Base-by-base conservation (phyloP, 2,888 invertebrate species). In the Drosophila nr. perissopoda region DNA sequence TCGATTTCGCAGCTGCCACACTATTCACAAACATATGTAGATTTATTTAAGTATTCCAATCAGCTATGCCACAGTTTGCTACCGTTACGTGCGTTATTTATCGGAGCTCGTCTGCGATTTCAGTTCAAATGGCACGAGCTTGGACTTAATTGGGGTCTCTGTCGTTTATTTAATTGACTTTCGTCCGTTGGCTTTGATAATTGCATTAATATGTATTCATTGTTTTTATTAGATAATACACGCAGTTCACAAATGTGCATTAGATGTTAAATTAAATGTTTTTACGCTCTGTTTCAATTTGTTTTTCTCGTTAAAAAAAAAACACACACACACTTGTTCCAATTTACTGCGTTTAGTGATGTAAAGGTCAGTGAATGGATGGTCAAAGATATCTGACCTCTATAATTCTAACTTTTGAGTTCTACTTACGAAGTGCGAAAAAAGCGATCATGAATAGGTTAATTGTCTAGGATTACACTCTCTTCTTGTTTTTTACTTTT, bases 121-220 rank as follows among this genome's bases (percentile, higher is more conserved):
- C 68, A 60, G 75, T 72, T 66, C 69, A 79, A 75, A 66, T 61
- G 38, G 73, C 79, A 77, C 85, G 83, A 80, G 71, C 48, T 68
- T 56, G 33, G 72, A 82, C 69, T 80, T 76, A 76, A 80, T 73
- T 82, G 51, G 21, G 34, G 31, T 57, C 5, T 57, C 8, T 45
- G 27, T 53, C 40, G 29, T 59, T 69, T 13, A 42, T 51, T 65
- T 60, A 42, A 61, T 75, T 75, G 62, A 65, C 79, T 62, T 82
- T 66, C 79, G 59, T 59, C 61, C 61, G 74, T 48, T 75, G 62
- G 27, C 57, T 76, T 34, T 62, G 45, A 65, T 64, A 65, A 76
- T 62, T 58, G 48, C 36, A 67, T 80, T 79, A 49, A 75, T 56
- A 69, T 72, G 59, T 66, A 66, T 31, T 40, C 67, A 67, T 67